Conservation (phyloP, 2,888 invertebrate species). For the Leucozona laternaria region DNA sequence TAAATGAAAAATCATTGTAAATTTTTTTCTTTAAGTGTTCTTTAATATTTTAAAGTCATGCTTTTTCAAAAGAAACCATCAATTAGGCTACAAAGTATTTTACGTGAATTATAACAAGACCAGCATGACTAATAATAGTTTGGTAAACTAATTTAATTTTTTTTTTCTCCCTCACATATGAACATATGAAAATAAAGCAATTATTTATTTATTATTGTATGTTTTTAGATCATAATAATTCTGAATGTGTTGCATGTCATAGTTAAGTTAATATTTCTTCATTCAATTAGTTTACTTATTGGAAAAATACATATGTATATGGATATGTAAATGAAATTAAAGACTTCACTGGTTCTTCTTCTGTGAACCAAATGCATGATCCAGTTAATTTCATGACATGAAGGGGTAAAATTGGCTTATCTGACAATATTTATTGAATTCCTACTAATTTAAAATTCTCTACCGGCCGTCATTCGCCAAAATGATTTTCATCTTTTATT, state of each 20-base stretch:
- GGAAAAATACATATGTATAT: constrained; percentile 10
- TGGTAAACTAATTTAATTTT: neutral
- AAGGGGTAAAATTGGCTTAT: neutral
- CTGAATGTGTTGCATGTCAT: constrained; percentile 48
- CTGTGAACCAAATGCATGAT: neutral
- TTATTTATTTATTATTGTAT: constrained; percentile 16
- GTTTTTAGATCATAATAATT: constrained; percentile 43
- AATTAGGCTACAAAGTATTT: neutral
- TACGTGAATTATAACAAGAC: constrained; percentile 10
- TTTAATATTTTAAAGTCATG: neutral
- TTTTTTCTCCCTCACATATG: neutral
- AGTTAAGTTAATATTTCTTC: constrained; percentile 15
- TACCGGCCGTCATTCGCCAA: too few relatives aligned
- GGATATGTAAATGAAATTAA: neutral
- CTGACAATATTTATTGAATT: neutral
- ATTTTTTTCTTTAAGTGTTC: neutral
- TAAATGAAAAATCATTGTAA: neutral
- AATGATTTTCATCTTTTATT: too few relatives aligned
- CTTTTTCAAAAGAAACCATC: neutral
- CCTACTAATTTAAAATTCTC: neutral
- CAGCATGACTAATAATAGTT: constrained; percentile 47
- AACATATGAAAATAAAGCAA: neutral
- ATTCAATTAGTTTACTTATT: constrained; percentile 34
- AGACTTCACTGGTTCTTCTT: neutral
- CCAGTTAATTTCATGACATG: neutral